A percentile compares a stretch with the other conserved stretches of the same genome.
These are phyloP conservation scores for Struthio camelus DNA, from an alignment of 2,113 vertebrate species.

Conservation along the genomic window DNA sequence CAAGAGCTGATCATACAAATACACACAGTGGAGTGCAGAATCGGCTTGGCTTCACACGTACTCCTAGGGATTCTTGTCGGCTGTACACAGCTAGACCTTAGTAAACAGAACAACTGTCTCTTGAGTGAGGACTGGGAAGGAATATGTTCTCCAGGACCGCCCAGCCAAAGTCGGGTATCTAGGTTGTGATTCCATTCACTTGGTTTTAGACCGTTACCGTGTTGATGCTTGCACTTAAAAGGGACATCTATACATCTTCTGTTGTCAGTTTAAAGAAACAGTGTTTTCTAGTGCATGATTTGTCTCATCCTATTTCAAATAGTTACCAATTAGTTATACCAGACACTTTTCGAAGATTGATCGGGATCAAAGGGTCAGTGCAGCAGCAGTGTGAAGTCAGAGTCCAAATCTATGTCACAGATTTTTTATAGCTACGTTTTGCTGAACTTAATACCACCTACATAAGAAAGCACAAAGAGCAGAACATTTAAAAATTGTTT, in stretches of 20 bases:
- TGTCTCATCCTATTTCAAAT: neutral
- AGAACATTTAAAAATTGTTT: neutral
- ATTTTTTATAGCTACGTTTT: neutral
- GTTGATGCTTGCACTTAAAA: neutral
- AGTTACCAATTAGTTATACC: accelerated
- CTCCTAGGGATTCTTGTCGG: neutral
- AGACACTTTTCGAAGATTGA: neutral
- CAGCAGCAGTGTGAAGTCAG: neutral
- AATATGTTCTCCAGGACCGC: neutral
- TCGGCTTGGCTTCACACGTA: neutral
- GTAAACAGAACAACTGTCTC: neutral
- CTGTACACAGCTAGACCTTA: no score
- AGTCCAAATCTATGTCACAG: neutral
- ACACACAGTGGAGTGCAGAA: neutral
- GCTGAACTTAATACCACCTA: neutral
- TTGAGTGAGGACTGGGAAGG: neutral
- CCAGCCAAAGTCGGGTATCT: neutral
- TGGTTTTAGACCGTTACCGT: neutral
- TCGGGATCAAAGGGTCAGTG: neutral
- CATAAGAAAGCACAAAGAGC: neutral
- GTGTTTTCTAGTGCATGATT: neutral
- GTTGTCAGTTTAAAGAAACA: neutral
- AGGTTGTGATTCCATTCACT: neutral
- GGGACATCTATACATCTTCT: neutral
- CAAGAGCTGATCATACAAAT: neutral